Percentiles rank a stretch among this genome's conserved stretches.
These are phyloP conservation scores for Lithobius niger DNA, from an alignment of 1,140 invertebrate species.

Conservation along the genomic window DNA sequence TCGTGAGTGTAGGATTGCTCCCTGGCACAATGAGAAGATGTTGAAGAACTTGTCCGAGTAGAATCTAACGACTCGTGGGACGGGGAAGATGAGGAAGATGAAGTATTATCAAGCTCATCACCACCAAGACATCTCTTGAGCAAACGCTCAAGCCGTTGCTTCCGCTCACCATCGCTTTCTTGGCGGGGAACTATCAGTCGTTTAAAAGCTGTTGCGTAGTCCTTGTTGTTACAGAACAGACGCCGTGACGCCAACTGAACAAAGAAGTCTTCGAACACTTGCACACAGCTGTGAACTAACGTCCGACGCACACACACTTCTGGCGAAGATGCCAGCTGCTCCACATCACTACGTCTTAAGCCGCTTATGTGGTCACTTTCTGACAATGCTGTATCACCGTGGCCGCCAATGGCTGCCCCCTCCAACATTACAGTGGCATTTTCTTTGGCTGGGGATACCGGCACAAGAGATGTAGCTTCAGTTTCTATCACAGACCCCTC, in stretches of 20 bases:
- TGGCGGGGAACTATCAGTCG: constrained; percentile 23
- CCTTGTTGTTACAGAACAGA: constrained; percentile 31
- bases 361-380: neutral
- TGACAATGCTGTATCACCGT: too few species aligned
- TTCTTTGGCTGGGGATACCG: neutral
- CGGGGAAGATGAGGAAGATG: neutral
- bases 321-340: too few species aligned
- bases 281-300: constrained; percentile 39
- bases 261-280: constrained; percentile 53
- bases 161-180: constrained; percentile 32
- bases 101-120: neutral
- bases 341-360: neutral
- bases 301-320: neutral
- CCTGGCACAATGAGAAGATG: neutral
- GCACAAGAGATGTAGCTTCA: neutral
- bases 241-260: constrained; percentile 39
- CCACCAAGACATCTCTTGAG: constrained; percentile 23
- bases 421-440: too few species aligned
- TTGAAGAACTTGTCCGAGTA: neutral
- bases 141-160: constrained; percentile 33
- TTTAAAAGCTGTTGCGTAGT: constrained; percentile 32
- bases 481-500: neutral
- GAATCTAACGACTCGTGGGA: neutral
- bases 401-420: too few species aligned
- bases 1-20: neutral